Conservation (phyloP, 2,113 vertebrate genomes). For the Balaeniceps rex region DNA sequence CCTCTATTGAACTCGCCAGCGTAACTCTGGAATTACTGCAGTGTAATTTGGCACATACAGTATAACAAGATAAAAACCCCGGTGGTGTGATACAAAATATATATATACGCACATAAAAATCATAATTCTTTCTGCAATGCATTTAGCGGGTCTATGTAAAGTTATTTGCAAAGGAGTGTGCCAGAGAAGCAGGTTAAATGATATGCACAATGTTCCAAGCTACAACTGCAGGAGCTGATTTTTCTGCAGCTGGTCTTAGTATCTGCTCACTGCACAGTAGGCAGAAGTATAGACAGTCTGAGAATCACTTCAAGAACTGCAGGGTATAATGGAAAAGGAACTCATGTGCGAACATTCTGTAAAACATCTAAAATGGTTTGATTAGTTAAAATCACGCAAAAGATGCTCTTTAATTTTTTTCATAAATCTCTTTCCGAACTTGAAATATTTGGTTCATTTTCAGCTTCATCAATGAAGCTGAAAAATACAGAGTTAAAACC, state of each 20-base stretch:
- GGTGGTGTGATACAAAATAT: not conserved
- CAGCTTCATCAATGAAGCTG: not conserved
- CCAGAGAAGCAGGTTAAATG: not conserved
- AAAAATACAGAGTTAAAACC: not conserved
- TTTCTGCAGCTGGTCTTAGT: not conserved
- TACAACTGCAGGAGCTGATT: not conserved
- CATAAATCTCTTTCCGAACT: not conserved
- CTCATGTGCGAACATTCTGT: not conserved
- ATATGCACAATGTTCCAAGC: not conserved
- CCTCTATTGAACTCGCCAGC: not conserved
- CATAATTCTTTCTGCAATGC: not conserved
- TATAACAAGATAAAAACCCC: not conserved
- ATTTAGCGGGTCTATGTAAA: not conserved
- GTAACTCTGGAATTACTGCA: slow-evolving; percentile 1
- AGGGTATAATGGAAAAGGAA: not conserved
- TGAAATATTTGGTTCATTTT: not conserved
- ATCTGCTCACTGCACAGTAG: not conserved
- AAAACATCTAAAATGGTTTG: not conserved
- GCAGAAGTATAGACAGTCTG: not conserved
- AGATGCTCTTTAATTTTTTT: not conserved
- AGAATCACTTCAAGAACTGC: not conserved
- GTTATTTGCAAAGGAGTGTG: not conserved
- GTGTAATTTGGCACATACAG: not conserved
- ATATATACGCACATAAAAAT: not conserved
- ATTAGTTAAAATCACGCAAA: not conserved